Conservation (phyloP, 2,797 vertebrate genomes). For the Monodelphis domestica region DNA sequence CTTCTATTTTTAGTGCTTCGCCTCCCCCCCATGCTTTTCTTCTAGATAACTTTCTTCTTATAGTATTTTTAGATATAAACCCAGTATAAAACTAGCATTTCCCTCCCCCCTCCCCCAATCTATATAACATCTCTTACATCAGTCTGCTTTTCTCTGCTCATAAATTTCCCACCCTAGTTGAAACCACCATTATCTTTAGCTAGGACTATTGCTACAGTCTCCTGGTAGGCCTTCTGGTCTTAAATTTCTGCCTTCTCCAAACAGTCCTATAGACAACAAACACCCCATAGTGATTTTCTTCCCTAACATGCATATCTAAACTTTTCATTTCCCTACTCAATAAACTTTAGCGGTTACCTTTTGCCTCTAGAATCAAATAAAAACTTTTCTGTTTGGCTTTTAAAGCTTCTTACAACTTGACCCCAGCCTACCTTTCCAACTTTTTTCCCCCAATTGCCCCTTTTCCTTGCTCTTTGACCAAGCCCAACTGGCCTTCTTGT, state of each 20-base stretch:
- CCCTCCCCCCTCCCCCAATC: background rate
- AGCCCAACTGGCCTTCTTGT: background rate
- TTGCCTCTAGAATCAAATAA: background rate
- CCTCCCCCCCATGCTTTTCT: background rate
- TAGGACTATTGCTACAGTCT: background rate
- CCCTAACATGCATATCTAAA: background rate
- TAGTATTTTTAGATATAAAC: background rate
- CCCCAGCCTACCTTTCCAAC: background rate
- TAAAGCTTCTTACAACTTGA: background rate
- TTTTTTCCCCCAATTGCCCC: background rate
- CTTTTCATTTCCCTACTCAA: background rate
- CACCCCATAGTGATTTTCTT: background rate
- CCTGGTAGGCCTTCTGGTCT: background rate
- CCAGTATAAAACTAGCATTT: background rate
- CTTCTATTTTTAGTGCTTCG: slow-evolving; percentile 46
- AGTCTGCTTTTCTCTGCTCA: background rate
- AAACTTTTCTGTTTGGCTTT: background rate
- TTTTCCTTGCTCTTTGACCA: background rate
- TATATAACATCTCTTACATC: background rate
- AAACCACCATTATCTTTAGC: background rate
- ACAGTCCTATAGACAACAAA: background rate
- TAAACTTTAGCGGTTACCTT: background rate
- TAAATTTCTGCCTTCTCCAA: background rate
- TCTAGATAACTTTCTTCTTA: slow-evolving; percentile 39
- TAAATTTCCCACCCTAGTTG: background rate